These are phyloP conservation scores for Mormyrus proboscirostris DNA, from an alignment of 2,797 vertebrate species.

Conservation along the genomic window DNA sequence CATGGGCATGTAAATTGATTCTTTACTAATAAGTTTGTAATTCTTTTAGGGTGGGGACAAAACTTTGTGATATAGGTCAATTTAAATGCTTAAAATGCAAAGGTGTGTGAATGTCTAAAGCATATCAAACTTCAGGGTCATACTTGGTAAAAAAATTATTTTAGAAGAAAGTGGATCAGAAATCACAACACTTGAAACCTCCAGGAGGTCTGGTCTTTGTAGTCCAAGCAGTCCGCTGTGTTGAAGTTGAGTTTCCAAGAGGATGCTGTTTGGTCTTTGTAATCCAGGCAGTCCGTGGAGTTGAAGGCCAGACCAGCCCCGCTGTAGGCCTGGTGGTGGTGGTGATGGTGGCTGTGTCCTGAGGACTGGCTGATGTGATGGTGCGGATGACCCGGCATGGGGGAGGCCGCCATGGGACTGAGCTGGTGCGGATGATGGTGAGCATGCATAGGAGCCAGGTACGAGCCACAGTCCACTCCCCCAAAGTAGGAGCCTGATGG, in stretches of 20 bases:
- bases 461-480: conserved; percentile 91
- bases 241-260: conserved; percentile 99
- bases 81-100: conserved; percentile 45
- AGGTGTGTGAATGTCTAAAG: conserved; percentile 51
- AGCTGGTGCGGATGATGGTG: conserved; percentile 86
- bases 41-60: not conserved
- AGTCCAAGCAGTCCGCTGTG: conserved; percentile 97
- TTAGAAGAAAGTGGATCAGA: conserved; percentile 26
- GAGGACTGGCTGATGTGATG: conserved; percentile 88
- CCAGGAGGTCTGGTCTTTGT: conserved; percentile 98
- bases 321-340: conserved; percentile 81
- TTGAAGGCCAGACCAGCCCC: conserved; percentile 83
- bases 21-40: not conserved
- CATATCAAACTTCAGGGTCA: conserved; percentile 26
- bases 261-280: conserved; percentile 89
- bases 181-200: conserved; percentile 98
- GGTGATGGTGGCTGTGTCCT: conserved; percentile 86
- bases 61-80: not conserved
- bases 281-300: conserved; percentile 97
- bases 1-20: not conserved
- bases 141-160: conserved; percentile 45
- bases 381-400: conserved; percentile 82
- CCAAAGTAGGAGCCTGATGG: conserved; percentile 91
- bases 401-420: conserved; percentile 88
- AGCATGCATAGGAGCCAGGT: conserved; percentile 92